Evolutionary conservation across 1,140 invertebrate genomes (phyloP).

Genomic region (Bombus ignitus): DNA sequence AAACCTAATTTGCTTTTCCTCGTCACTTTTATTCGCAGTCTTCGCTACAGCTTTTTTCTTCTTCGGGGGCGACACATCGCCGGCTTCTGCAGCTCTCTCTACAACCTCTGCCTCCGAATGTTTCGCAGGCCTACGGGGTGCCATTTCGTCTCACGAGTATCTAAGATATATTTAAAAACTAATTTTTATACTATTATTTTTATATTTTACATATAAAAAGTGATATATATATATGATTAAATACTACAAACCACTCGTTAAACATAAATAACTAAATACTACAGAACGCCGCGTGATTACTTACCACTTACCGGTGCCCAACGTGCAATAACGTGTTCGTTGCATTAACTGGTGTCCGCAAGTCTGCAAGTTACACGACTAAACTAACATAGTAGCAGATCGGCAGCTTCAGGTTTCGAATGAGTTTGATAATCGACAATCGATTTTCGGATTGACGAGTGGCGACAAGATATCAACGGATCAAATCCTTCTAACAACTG

Average conservation of each 20-base stretch:
- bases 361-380: constrained; percentile 31
- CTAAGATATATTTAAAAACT: neutral
- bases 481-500: neutral
- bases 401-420: constrained; percentile 25
- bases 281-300: constrained; percentile 2
- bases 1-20: constrained; percentile 34
- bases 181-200: neutral
- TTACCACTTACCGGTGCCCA: constrained; percentile 40
- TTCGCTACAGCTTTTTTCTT: constrained; percentile 23
- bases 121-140: constrained; percentile 46
- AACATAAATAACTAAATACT: neutral
- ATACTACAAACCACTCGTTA: constrained; percentile 1
- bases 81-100: constrained; percentile 18
- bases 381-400: constrained; percentile 43
- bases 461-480: neutral
- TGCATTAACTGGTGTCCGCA: constrained; percentile 6
- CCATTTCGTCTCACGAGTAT: neutral
- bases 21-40: neutral
- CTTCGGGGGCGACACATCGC: constrained; percentile 30
- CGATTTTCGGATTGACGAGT: constrained; percentile 47
- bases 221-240: neutral
- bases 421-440: constrained; percentile 49
- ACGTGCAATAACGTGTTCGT: constrained; percentile 27
- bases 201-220: neutral
- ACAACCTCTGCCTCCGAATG: constrained; percentile 13